Conservation (phyloP, 2,888 invertebrate genomes). For the Nowickia ferox region DNA sequence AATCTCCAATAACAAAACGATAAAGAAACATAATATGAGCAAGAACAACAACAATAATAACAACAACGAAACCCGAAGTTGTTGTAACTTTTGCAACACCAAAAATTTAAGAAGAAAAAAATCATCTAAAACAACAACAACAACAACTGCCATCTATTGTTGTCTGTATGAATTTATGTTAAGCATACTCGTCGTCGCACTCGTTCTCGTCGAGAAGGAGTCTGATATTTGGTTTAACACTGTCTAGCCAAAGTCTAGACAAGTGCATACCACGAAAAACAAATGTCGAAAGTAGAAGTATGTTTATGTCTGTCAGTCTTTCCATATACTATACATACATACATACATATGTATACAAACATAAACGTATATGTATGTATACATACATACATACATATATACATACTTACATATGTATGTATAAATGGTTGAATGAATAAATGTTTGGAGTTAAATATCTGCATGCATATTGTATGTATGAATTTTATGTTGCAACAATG, state of each 20-base stretch:
- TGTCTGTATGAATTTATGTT: slow-evolving; percentile 67
- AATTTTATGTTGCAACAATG: slow-evolving; percentile 64
- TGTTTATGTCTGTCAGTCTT: slow-evolving; percentile 32
- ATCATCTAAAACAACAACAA: slow-evolving; percentile 33
- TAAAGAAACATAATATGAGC: slow-evolving; percentile 26
- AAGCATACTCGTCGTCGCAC: slow-evolving; percentile 62
- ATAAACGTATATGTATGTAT: neutral
- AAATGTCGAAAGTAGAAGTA: slow-evolving; percentile 70
- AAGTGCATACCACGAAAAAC: slow-evolving; percentile 75
- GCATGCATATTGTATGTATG: slow-evolving; percentile 41
- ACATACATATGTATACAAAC: neutral
- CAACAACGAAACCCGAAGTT: slow-evolving; percentile 6
- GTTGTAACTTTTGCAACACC: slow-evolving; percentile 47
- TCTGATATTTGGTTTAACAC: slow-evolving; percentile 80
- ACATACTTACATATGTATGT: slow-evolving; percentile 18
- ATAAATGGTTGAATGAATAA: slow-evolving; percentile 51
- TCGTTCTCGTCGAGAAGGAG: slow-evolving; percentile 63
- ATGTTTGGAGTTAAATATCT: slow-evolving; percentile 52
- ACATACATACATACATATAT: neutral
- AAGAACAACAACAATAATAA: slow-evolving; percentile 31
- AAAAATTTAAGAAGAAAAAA: neutral
- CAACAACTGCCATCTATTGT: slow-evolving; percentile 69
- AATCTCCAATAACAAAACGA: slow-evolving; percentile 6
- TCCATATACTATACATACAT: neutral
- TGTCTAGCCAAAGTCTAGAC: slow-evolving; percentile 83